phyloP scores from a whole-genome alignment of 2,888 invertebrate genomes.

The Malacosoma neustria region DNA sequence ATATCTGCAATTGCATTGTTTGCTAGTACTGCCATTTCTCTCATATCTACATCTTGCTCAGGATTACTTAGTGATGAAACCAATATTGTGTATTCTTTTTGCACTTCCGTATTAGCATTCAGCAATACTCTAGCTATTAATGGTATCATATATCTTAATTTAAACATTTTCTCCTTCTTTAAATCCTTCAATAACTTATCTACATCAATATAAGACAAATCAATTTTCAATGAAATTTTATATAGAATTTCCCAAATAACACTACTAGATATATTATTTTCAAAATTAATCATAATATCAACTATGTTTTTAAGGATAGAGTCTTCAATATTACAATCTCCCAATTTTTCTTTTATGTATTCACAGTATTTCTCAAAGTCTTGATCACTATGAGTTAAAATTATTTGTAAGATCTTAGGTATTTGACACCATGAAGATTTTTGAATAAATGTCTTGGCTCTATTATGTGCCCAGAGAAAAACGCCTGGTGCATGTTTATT shows the following conservation, averaged over 20 bases:
- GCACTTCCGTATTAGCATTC: conserved; percentile 13
- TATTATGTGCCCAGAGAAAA: conserved; percentile 37
- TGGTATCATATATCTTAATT: conserved; percentile 43
- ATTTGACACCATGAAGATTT: conserved; percentile 29
- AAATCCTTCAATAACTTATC: conserved; percentile 19
- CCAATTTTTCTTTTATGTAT: conserved; percentile 31
- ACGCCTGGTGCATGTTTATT: conserved; percentile 33
- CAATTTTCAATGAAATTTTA: conserved; percentile 30
- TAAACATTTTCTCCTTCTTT: conserved; percentile 24
- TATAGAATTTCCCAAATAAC: conserved; percentile 45
- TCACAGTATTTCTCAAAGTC: conserved; percentile 36
- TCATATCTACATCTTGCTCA: conserved; percentile 49
- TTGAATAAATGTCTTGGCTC: conserved; percentile 28
- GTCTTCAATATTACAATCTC: conserved; percentile 16
- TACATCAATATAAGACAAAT: conserved; percentile 19
- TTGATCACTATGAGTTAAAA: conserved; percentile 31
- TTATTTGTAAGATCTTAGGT: conserved; percentile 22
- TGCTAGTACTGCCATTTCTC: conserved; percentile 45
- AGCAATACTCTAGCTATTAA: conserved; percentile 32
- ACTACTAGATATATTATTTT: conserved; percentile 26
- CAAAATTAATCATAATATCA: conserved; percentile 26
- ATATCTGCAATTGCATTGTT: conserved; percentile 46
- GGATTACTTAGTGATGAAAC: conserved; percentile 37
- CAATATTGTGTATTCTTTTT: conserved; percentile 26
- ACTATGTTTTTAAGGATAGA: conserved; percentile 23